Evolutionary conservation across 2,113 vertebrate species (phyloP).

Genomic region (Vimba vimba): DNA sequence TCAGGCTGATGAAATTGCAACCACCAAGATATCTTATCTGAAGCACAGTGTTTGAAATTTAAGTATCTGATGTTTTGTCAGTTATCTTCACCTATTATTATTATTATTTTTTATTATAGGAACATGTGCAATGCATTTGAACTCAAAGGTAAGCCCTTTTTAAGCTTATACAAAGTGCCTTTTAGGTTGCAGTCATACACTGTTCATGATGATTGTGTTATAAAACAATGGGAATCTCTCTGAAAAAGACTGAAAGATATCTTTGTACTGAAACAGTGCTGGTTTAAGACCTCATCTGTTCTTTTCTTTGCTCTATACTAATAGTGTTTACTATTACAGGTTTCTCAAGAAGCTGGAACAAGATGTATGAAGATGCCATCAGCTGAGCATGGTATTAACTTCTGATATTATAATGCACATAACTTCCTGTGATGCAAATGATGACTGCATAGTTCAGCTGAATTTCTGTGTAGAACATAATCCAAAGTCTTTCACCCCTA

Average conservation of each 20-base stretch:
- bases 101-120: not conserved
- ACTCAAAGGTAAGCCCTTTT: not conserved
- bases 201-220: conserved; percentile 53
- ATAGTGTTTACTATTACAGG: not conserved
- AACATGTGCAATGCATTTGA: not conserved
- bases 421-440: not conserved
- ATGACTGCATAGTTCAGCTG: conserved; percentile 84
- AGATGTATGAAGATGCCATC: not conserved
- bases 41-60: conserved; percentile 58
- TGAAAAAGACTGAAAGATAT: conserved; percentile 83
- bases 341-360: not conserved
- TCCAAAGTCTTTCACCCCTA: conserved; percentile 77
- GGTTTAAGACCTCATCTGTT: fast-evolving
- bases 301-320: not conserved
- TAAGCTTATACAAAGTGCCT: not conserved
- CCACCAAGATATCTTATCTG: conserved; percentile 72
- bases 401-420: not conserved
- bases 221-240: conserved; percentile 93
- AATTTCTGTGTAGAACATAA: conserved; percentile 69
- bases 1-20: conserved; percentile 71
- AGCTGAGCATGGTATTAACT: not conserved
- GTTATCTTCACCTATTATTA: not conserved
- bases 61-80: not conserved
- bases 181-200: not conserved
- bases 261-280: conserved; percentile 82